Conservation (phyloP, 2,888 invertebrate species). For the Drosophila cyrtoloma region DNA sequence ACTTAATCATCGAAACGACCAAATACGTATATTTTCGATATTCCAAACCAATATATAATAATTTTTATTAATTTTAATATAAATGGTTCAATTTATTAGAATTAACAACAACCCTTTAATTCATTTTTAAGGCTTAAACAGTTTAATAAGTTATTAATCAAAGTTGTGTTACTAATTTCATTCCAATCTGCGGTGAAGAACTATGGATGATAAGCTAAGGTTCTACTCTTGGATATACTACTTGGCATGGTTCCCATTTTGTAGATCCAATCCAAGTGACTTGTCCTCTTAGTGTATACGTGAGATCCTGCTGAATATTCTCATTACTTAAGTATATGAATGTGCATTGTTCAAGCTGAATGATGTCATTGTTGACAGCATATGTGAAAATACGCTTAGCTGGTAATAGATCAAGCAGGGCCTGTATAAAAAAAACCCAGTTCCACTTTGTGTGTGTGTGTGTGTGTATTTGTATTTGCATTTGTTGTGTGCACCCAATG, state of each 20-base stretch:
- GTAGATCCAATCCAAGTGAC: not conserved
- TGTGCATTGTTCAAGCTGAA: slow-evolving; percentile 27
- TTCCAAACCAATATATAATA: not conserved
- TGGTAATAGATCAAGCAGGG: slow-evolving; percentile 23
- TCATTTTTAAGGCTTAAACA: not conserved
- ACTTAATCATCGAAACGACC: not conserved
- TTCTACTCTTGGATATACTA: not conserved
- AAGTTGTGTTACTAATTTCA: not conserved
- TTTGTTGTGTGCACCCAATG: slow-evolving; percentile 52
- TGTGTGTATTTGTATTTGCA: slow-evolving; percentile 22
- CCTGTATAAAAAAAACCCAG: not conserved
- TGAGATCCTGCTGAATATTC: slow-evolving; percentile 18
- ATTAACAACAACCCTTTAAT: not conserved
- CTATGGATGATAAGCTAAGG: not conserved
- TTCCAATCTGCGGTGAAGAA: not conserved
- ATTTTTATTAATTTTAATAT: not conserved
- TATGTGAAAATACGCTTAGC: slow-evolving; percentile 43
- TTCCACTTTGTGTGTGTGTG: slow-evolving; percentile 5
- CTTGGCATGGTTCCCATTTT: not conserved
- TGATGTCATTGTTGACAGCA: slow-evolving; percentile 40
- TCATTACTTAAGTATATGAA: slow-evolving; percentile 27
- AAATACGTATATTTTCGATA: not conserved
- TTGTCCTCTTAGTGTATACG: not conserved
- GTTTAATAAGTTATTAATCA: not conserved
- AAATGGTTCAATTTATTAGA: not conserved